Evolutionary conservation across 2,113 vertebrate species (phyloP).

Genomic region (Chlorodrepanis virens): DNA sequence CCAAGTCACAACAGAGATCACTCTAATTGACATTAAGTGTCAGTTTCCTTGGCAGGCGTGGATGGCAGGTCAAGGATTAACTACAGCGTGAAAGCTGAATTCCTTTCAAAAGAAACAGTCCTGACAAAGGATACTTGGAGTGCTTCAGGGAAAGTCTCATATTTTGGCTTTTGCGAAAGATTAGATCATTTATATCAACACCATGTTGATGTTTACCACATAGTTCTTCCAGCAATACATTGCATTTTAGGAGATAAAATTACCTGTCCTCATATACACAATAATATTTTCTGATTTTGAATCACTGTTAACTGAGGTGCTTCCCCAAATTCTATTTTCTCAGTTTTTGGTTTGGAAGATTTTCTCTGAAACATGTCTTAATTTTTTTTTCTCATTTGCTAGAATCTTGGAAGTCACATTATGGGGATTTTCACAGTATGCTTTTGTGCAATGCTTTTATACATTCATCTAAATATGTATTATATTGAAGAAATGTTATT

Average conservation of each 20-base stretch:
- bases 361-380: neutral
- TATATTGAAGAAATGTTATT: neutral
- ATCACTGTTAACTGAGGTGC: neutral
- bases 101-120: neutral
- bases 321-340: neutral
- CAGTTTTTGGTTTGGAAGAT: neutral
- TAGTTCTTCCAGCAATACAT: neutral
- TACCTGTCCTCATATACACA: neutral
- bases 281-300: neutral
- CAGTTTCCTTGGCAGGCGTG: neutral
- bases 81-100: neutral
- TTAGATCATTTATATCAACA: neutral
- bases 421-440: neutral
- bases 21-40: slow-evolving; percentile 41
- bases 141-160: neutral
- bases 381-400: neutral
- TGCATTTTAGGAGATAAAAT: neutral
- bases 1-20: slow-evolving; percentile 43
- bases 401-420: neutral
- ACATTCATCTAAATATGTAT: neutral
- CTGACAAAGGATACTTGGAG: neutral
- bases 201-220: neutral
- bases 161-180: neutral
- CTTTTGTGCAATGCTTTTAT: neutral
- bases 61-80: slow-evolving; percentile 54